Base-by-base conservation (phyloP, 1,140 invertebrate genomes). In the Bombus sibiricus region DNA sequence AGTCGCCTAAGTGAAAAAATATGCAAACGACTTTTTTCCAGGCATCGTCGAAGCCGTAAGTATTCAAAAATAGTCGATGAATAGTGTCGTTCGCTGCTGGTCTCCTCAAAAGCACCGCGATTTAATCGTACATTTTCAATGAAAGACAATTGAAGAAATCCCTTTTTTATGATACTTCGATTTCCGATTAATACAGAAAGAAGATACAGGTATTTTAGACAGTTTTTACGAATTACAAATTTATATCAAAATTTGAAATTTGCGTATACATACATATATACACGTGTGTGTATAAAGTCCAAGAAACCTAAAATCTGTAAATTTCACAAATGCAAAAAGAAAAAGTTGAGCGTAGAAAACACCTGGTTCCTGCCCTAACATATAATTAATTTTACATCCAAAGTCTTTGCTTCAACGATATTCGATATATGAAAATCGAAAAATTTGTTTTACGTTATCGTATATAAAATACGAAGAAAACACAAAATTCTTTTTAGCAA, bases 1-100 rank as follows among this genome's bases (percentile, higher is more conserved):
- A 88, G 86, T 73, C 64, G 82, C 87, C 72, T 88, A 85, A 89
- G 82, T 68, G 87, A 89, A 85, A 88, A 88, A 85, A 80, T 85
- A 89, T 89, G 87, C 81, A 85, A 89, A 89, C 83, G 43, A 81
- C 32, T 76, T 84, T 88, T 87, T 87, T 64, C 32, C 53, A 32
- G 13, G 69, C 74, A 12, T 43, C 41, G 66, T 64, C 57, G 59
- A 43, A 34, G 74, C 53, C 59, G 41, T 71, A 82, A 83, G 39
- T 83, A 77, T 88, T 88, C 85, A 68, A 41, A 81, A 75, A 88
- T 86, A 86, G 64, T 73, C 43, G 57, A 64, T 43, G 86, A 59
- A 32, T 69, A 41, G 68, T 73, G 73, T 53, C 53, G 85, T 41
- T 76, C 86, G 41, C 32, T 25, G 25, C 62, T 4, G 32, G 32